Base-by-base conservation (phyloP, 2,888 invertebrate genomes). In the Dynastes tityus region DNA sequence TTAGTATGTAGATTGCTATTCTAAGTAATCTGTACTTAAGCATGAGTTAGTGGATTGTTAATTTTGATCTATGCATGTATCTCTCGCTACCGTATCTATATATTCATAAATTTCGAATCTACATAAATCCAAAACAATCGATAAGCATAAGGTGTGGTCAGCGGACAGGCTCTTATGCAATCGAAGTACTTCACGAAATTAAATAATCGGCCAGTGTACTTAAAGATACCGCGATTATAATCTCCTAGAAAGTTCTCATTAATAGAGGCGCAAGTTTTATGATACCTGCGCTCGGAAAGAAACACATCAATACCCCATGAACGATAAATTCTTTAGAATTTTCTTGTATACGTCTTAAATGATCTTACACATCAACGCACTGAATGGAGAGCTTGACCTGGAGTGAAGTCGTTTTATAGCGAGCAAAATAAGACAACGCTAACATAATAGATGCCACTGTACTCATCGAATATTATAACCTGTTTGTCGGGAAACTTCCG, bases 131-230 rank as follows among this genome's bases (percentile, higher is more conserved):
- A 83, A 84, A 82, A 85, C 84, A 85, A 85, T 85, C 83, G 83
- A 82, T 80, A 45, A 45, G 80, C 80, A 73, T 78, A 80, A 83
- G 83, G 84, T 82, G 83, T 82, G 84, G 83, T 80, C 75, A 70
- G 78, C 75, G 61, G 78, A 81, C 81, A 81, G 81, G 82, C 81
- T 82, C 76, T 84, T 83, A 82, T 80, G 83, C 81, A 84, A 84
- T 78, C 73, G 16, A 61, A 80, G 81, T 81, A 81, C 82, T 79
- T 81, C 80, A 82, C 82, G 79, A 82, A 83, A 82, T 83, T 83
- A 81, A 83, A 83, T 82, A 83, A 83, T 83, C 83, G 79, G 76
- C 83, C 83, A 83, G 82, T 82, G 83, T 83, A 82, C 81, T 77
- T 63, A 27, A 37, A 32, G 22, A 37, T 49, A 55, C 55, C 13